phyloP scores from a whole-genome alignment of 2,888 invertebrate species.

The Dendrolimus houi region DNA sequence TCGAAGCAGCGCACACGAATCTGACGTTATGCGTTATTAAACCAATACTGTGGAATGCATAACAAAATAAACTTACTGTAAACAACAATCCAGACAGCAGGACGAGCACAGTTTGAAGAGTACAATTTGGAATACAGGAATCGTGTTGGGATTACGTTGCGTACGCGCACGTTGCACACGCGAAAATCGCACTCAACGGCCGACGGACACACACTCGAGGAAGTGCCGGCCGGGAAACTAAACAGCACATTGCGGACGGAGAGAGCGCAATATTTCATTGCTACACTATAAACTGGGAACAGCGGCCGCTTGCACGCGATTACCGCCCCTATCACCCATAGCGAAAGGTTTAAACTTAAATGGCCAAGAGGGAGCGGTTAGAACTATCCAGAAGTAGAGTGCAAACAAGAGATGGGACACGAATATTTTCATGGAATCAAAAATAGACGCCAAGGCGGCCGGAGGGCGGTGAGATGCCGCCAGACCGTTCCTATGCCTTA shows the following conservation, averaged over 20 bases:
- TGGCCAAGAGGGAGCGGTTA: conserved; percentile 7
- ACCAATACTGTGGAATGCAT: too few species aligned
- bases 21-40: too few species aligned
- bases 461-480: conserved; percentile 7
- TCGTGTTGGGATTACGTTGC: background rate
- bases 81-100: too few species aligned
- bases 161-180: background rate
- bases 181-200: background rate
- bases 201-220: conserved; percentile 22
- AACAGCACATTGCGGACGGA: conserved; percentile 13
- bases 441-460: conserved; percentile 37
- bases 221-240: conserved; percentile 27
- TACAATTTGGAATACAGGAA: too few species aligned
- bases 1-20: too few species aligned
- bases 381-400: conserved; percentile 19
- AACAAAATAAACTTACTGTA: too few species aligned
- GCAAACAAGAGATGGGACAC: conserved; percentile 42
- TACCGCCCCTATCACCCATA: conserved; percentile 5
- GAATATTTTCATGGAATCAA: conserved; percentile 52
- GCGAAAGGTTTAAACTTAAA: conserved; percentile 12
- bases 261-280: conserved; percentile 23
- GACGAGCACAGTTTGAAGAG: too few species aligned
- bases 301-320: background rate
- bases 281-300: conserved; percentile 18
- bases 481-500: background rate